These are phyloP conservation scores for Ephydatia muelleri DNA, from an alignment of 37 sponge, comb jelly and placozoan species.

Conservation along the genomic window DNA sequence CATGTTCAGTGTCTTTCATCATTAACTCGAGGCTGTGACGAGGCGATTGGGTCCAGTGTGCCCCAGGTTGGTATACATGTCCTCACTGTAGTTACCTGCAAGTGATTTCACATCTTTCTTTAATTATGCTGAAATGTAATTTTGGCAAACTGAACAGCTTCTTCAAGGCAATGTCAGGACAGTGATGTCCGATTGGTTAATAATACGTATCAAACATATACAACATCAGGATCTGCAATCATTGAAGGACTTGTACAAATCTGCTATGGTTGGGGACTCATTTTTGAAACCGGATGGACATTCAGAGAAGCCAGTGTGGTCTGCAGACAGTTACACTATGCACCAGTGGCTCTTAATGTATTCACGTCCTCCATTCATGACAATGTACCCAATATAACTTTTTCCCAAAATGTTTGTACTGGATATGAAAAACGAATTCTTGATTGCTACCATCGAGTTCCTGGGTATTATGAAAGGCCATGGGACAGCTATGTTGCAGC, in stretches of 20 bases:
- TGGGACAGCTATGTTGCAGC: no score
- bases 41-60: neutral
- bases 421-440: no score
- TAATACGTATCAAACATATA: no score
- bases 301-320: neutral
- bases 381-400: no score
- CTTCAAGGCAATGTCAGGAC: neutral
- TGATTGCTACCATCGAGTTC: no score
- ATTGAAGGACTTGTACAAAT: constrained; percentile 30
- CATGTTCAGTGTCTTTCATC: neutral
- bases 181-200: constrained; percentile 19
- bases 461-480: no score
- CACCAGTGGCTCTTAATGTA: neutral
- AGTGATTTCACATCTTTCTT: neutral
- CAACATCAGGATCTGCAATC: neutral
- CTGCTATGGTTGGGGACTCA: constrained; percentile 38
- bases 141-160: neutral
- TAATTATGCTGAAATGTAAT: neutral
- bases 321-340: neutral
- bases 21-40: neutral
- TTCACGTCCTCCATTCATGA: neutral
- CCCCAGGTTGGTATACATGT: no score
- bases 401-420: no score
- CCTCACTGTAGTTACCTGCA: no score
- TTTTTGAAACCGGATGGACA: neutral